Base-by-base conservation (phyloP, 2,113 vertebrate species). In the Gobiocypris rarus region DNA sequence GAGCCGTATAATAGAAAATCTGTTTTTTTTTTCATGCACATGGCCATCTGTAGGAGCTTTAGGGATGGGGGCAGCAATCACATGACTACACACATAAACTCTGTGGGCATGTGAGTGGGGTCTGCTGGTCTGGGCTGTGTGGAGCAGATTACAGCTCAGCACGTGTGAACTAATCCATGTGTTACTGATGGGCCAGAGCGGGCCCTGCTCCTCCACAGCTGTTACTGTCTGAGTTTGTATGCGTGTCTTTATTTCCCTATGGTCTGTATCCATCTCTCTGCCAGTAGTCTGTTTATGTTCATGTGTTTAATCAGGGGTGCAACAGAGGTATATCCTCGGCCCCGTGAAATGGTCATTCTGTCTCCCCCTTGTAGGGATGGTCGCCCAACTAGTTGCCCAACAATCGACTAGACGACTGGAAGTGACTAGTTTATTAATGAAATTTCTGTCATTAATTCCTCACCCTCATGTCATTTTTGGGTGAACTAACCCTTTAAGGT, bases 141-240 rank as follows among this genome's bases (percentile, higher is more conserved):
- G 45, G 48, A 69, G 80, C 48, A 78, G 84, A 84, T 87, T 84
- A 87, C 38, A 86, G 81, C 75, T 22, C 34, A 70, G 84, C 88
- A 87, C 85, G 85, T 89, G 88, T 81, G 86, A 84, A 77, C 76
- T 89, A 84, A 89, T 86, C 86, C 88, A 76, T 83, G 84, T 70
- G 88, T 79, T 86, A 77, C 48, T 84, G 77, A 82, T 82, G 81
- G 61, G 82, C 54, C 81, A 83, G 61, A 69, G 65, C 15, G 28
- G 81, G 61, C 56, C 50, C 45, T 7, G 43, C 61, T 81, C 54
- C 65, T 56, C 41, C 70, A 73, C 84, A 87, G 86, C 84, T 85
- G 86, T 79, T 65, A 56, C 41, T 65, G 14, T 74, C 15, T 73
- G 41, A 17, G 45, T 69, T 48, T 10, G 56, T 79, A 52, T 41